Evolutionary conservation across 2,113 vertebrate species (phyloP), one percentile per base, ranked within the genome.

Genomic region (Uria aalge): DNA sequence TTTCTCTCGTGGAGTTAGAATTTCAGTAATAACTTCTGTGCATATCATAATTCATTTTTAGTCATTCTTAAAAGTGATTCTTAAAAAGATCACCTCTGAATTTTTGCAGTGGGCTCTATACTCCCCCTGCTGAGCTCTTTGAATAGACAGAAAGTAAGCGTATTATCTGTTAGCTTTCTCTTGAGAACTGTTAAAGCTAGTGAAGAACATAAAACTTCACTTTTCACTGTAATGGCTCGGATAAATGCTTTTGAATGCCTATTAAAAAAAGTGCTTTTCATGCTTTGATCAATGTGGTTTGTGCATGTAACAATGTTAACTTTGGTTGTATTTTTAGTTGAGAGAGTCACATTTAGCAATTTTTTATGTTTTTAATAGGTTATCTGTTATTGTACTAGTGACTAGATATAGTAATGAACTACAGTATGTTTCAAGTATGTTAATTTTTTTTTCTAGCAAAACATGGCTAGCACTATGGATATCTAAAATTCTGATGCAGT

Each of bases 91-190:
- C 27, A 13, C 23, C 59, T 85, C 20, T 13, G 20, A 83, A 12
- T 73, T 92, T 88, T 88, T 92, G 30, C 52, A 67, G 56, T 81
- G 75, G 84, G 21, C 68, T 92, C 64, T 92, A 16, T 93, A 75
- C 92, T 96, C 90, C 90, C 94, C 64, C 94, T 96, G 27, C 92
- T 91, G 88, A 95, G 73, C 91, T 89, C 40, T 81, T 6, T 77
- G 74, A 79, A 34, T n/a, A 91, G 40, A 59, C 20, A 79, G 48
- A 71, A 74, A 74, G n/a, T 11, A 34, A 86, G 20, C 14, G 3
- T 41, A 15, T 16, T 30, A 24, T 34, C 71, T 30, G 32, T 55
- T 75, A 38, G n/a, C 47, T 77, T 95, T 71, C 72, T 52, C 34
- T 43, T 81, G 56, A 60, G 73, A 67, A 30, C 38, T 87, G 15